Conservation (phyloP, 2,113 vertebrate genomes). For the Regulus satrapa region DNA sequence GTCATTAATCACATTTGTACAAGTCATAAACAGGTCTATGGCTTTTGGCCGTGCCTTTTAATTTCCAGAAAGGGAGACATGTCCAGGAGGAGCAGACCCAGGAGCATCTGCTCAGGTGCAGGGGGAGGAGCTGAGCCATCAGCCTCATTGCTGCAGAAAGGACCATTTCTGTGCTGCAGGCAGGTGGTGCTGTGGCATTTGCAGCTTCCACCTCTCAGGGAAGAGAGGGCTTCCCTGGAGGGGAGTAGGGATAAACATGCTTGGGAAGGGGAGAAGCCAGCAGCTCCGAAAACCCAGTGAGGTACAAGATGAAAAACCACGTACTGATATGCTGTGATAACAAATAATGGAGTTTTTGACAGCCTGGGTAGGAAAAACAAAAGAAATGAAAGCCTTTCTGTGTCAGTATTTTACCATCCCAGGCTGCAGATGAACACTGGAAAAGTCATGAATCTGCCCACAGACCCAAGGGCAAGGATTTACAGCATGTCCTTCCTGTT, state of each 20-base stretch:
- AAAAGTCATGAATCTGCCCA: not conserved
- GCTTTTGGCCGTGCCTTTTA: not conserved
- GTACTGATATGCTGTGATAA: not conserved
- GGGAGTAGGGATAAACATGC: not conserved
- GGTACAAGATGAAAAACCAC: not conserved
- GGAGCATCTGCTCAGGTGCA: not conserved
- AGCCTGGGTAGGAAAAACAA: not conserved
- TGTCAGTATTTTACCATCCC: not conserved
- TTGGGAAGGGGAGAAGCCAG: accelerated
- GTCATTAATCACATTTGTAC: not conserved
- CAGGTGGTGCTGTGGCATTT: not conserved
- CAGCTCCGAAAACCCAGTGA: not conserved
- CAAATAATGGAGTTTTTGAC: not conserved
- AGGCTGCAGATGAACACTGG: not conserved
- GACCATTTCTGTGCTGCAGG: not conserved
- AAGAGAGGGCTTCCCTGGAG: not conserved
- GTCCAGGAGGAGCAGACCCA: not conserved
- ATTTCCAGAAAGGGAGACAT: not conserved
- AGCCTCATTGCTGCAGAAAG: not conserved
- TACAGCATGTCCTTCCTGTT: not conserved
- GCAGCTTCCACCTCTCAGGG: not conserved
- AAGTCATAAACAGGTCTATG: not conserved
- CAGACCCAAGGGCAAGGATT: not conserved
- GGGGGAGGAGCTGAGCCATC: not conserved
- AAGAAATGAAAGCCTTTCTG: not conserved